phyloP scores from a whole-genome alignment of 1,140 invertebrate genomes.

The Scaptomyza pallida region DNA sequence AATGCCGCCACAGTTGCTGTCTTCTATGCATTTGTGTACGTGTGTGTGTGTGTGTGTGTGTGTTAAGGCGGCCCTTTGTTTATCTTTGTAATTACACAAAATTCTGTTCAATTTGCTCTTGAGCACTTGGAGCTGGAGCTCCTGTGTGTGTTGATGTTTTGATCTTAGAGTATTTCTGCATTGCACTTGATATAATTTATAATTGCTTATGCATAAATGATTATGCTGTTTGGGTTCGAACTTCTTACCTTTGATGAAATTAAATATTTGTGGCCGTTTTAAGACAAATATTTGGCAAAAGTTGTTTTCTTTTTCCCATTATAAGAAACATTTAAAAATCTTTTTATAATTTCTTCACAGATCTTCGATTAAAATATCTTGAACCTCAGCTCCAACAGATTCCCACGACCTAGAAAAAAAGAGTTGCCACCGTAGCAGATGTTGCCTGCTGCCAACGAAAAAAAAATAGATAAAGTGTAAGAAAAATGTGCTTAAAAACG shows the following conservation, averaged over 20 bases:
- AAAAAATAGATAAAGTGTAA: conserved; percentile 22
- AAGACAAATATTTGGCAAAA: no score
- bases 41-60: not conserved
- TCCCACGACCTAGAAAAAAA: conserved; percentile 52
- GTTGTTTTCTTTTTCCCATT: no score
- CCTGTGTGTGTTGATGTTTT: conserved; percentile 33
- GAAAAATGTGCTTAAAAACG: conserved; percentile 54
- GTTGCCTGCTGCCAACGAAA: conserved; percentile 40
- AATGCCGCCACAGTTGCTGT: not conserved
- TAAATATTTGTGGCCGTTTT: no score
- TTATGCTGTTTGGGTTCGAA: not conserved
- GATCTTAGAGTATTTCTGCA: not conserved
- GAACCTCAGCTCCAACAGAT: conserved; percentile 48
- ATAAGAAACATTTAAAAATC: no score
- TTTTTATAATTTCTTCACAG: no score
- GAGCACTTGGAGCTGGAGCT: conserved; percentile 20
- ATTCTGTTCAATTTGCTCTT: conserved; percentile 5
- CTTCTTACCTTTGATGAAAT: not conserved
- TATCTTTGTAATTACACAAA: conserved; percentile 43
- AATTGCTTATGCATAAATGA: conserved; percentile 31
- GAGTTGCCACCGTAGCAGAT: conserved; percentile 11
- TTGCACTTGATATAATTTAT: conserved; percentile 60
- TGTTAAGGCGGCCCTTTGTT: conserved; percentile 6
- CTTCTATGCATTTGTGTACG: not conserved
- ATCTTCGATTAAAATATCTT: conserved; percentile 51